These are phyloP conservation scores for Temnothorax longispinosus DNA, from an alignment of 1,140 invertebrate genomes.

Conservation along the genomic window DNA sequence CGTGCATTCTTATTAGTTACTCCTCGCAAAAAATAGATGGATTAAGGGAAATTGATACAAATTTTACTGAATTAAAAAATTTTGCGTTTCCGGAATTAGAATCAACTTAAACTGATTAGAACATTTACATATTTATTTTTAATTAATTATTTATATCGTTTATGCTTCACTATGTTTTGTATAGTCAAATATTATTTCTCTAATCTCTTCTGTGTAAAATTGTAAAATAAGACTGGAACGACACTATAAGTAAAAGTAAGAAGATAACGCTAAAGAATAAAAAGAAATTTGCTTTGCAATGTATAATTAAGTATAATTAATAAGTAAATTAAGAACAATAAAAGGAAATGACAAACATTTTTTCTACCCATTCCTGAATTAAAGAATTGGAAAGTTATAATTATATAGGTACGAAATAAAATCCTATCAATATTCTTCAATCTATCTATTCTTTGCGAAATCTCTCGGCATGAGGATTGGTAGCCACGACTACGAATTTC, in stretches of 20 bases:
- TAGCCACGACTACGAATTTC: background rate
- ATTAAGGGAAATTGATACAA: slow-evolving; percentile 37
- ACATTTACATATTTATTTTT: background rate
- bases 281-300: background rate
- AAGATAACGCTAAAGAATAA: background rate
- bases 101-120: background rate
- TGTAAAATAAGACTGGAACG: background rate
- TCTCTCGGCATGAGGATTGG: background rate
- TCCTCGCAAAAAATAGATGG: background rate
- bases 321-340: background rate
- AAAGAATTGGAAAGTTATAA: background rate
- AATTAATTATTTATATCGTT: background rate
- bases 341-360: background rate
- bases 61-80: background rate
- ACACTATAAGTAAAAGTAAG: background rate
- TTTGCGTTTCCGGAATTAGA: background rate
- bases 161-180: background rate
- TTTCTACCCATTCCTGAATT: background rate
- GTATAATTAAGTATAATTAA: background rate
- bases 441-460: background rate
- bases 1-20: background rate
- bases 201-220: background rate
- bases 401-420: background rate
- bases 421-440: background rate
- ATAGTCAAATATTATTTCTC: too few species aligned